A percentile compares a stretch with the other conserved stretches of the same genome.
These are phyloP conservation scores for Catostylus mosaicus DNA, from an alignment of 30 jellyfish, hydroid and myxozoan genomes.

Conservation along the genomic window DNA sequence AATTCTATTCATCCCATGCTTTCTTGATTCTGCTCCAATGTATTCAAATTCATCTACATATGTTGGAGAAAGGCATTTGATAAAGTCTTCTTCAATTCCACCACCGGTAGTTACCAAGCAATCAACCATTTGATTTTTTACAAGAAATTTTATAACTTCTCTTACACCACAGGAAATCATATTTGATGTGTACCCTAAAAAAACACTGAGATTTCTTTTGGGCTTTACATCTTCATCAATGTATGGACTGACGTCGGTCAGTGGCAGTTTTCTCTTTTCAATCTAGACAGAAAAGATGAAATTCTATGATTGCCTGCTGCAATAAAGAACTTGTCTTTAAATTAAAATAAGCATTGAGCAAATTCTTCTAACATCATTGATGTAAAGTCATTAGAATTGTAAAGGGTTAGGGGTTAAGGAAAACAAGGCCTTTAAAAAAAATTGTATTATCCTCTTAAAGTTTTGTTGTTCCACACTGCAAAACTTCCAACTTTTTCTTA, in stretches of 20 bases:
- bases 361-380: too few relatives aligned
- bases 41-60: constrained; percentile 81
- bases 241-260: constrained; percentile 56
- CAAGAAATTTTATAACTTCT: constrained; percentile 92
- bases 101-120: constrained; percentile 98
- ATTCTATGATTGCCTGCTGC: too few relatives aligned
- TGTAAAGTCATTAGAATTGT: too few relatives aligned
- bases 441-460: too few relatives aligned
- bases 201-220: constrained; percentile 78
- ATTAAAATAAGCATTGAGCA: too few relatives aligned
- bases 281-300: constrained; percentile 41
- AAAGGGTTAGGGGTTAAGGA: too few relatives aligned
- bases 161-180: constrained; percentile 98
- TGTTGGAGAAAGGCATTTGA: constrained; percentile 94
- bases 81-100: constrained; percentile 98
- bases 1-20: constrained; percentile 88
- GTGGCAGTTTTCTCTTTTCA: constrained; percentile 70
- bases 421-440: too few relatives aligned
- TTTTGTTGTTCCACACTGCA: too few relatives aligned
- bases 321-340: too few relatives aligned
- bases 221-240: constrained; percentile 80
- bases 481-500: too few relatives aligned
- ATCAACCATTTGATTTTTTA: constrained; percentile 88
- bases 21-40: constrained; percentile 82
- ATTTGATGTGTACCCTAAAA: constrained; percentile 98